These are phyloP conservation scores for Diaphora mendica DNA, from an alignment of 2,888 invertebrate genomes.

Conservation along the genomic window DNA sequence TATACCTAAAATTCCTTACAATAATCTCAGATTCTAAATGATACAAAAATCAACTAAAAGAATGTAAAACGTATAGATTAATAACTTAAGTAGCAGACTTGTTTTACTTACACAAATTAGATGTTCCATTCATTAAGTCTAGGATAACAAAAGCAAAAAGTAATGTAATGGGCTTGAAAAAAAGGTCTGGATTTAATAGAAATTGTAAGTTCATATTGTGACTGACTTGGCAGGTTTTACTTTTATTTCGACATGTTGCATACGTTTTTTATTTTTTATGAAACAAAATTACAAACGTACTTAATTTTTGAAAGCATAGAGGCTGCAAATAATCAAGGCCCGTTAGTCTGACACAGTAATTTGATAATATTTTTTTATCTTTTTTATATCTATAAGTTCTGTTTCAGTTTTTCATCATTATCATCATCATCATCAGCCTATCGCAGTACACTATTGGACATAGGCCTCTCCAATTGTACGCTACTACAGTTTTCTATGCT, in stretches of 20 bases:
- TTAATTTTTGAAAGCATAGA: background rate
- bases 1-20: conserved; percentile 8
- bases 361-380: background rate
- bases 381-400: background rate
- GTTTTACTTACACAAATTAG: conserved; percentile 40
- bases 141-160: conserved; percentile 29
- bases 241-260: background rate
- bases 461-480: too few species aligned
- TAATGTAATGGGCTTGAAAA: conserved; percentile 30
- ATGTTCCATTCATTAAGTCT: conserved; percentile 41
- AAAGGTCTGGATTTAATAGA: conserved; percentile 26
- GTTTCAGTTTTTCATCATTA: background rate
- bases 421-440: too few species aligned
- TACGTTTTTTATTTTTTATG: background rate
- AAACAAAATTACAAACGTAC: background rate
- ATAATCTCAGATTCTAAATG: background rate
- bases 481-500: too few species aligned
- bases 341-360: background rate
- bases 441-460: too few species aligned
- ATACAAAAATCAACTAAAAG: too few species aligned
- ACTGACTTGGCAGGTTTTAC: conserved; percentile 12
- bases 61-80: conserved; percentile 7
- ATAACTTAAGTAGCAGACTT: conserved; percentile 29
- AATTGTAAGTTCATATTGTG: conserved; percentile 22
- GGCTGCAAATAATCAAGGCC: background rate